Conservation (phyloP, 37 sponge, comb jelly and placozoan genomes). For the Crambe crambe region DNA sequence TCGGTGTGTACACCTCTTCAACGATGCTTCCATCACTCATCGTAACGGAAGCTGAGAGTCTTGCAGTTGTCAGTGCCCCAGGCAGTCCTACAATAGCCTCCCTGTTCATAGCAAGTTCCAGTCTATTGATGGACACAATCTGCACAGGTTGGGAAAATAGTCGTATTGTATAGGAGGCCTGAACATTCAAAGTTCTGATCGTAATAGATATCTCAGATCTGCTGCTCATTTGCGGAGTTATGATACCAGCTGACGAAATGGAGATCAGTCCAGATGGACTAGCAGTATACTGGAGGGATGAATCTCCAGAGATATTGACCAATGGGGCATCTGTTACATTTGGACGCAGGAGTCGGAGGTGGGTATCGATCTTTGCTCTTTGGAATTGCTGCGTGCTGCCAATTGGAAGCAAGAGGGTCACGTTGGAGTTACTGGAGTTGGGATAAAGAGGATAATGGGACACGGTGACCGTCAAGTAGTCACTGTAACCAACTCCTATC, state of each 20-base stretch:
- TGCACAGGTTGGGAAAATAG: background rate
- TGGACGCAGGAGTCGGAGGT: conserved; percentile 10
- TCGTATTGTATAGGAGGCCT: background rate
- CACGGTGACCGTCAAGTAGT: conserved; percentile 4
- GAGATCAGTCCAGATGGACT: background rate
- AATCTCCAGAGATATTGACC: background rate
- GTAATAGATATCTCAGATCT: conserved; percentile 8
- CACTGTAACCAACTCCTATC: conserved; percentile 28
- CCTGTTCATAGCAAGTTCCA: conserved; percentile 19
- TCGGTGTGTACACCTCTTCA: conserved; percentile 34
- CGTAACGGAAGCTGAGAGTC: conserved; percentile 12
- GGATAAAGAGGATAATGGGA: conserved; percentile 55
- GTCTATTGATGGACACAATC: conserved; percentile 10
- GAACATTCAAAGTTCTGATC: conserved; percentile 4
- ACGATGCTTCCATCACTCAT: conserved; percentile 55
- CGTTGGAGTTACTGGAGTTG: conserved; percentile 16
- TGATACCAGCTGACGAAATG: conserved; percentile 8
- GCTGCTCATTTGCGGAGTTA: background rate
- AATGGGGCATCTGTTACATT: background rate
- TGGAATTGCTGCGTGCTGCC: conserved; percentile 37
- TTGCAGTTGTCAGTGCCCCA: background rate
- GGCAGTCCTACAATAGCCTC: conserved; percentile 20
- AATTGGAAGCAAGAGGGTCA: conserved; percentile 30
- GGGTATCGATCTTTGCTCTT: conserved; percentile 16
- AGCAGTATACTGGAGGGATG: background rate